Evolutionary conservation across 2,797 vertebrate genomes (phyloP), one percentile per base, ranked within the genome.

Genomic region (Centroberyx gerrardi): DNA sequence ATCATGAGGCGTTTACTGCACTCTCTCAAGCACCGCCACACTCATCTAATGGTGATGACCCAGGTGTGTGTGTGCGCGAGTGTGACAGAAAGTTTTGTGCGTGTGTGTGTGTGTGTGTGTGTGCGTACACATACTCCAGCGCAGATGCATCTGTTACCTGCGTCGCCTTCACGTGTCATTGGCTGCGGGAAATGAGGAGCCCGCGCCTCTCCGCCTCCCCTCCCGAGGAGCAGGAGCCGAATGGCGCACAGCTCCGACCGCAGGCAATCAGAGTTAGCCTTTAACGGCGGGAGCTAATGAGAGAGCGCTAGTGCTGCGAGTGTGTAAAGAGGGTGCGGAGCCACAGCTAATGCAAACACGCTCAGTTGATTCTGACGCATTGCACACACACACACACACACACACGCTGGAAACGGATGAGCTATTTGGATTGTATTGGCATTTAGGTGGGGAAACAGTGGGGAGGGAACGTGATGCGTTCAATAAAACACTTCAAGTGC

Each of bases 81-180:
- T 68, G 72, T n/a, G n/a, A n/a, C 29, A 14, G 14, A 77, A 74
- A 76, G 46, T 38, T 63, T 60, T 62, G 51, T 51, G 78, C 27
- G 72, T 70, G 67, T 38, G 67, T 55, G 74, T 62, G 28, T 1
- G 58, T 2, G 44, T 53, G 70, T 9, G 12, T 15, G 60, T 13
- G 60, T 10, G 48, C 63, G 53, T 29, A 62, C 38, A 62, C 71
- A 62, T 64, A 60, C 76, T 64, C 66, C 3, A 1, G 48, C 29
- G 48, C 31, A 40, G 62, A 83, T 74, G 87, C 87, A 91, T 90
- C 89, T 86, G 88, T 84, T 88, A 90, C 91, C 85, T 88, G 86
- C 46, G 53, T 83, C 42, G 90, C 86, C 86, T 94, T 92, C 88
- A 92, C 81, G 85, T 93, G 88, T 92, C 93, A 94, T 93, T 94